Percentiles rank a stretch among this genome's conserved stretches.
Conservation (phyloP, 2,888 invertebrate genomes). For the Norana najaformis region DNA sequence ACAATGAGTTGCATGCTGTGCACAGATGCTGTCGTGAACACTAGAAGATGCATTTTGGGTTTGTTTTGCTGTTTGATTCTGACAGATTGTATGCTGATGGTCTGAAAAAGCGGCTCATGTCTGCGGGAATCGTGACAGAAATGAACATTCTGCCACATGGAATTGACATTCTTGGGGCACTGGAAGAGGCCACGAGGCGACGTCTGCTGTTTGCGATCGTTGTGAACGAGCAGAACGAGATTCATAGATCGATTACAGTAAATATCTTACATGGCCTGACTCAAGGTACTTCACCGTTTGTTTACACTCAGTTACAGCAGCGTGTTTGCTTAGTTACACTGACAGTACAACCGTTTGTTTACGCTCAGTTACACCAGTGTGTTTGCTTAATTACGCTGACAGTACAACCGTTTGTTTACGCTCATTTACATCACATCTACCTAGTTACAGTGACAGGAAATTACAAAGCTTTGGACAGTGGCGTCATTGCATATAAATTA, state of each 20-base stretch:
- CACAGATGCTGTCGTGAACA: too few species aligned
- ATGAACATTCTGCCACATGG: constrained; percentile 18
- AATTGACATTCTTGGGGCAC: constrained; percentile 39
- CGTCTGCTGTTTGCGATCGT: constrained; percentile 87
- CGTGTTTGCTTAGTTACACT: background rate
- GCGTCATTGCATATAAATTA: background rate
- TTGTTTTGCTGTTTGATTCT: background rate
- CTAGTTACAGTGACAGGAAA: background rate
- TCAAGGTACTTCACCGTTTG: constrained; percentile 69
- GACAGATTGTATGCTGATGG: background rate
- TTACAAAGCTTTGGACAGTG: background rate
- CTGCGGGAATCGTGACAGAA: background rate
- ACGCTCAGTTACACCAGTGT: background rate
- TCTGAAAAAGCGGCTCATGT: background rate
- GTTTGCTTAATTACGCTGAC: background rate
- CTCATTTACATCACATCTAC: background rate
- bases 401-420: background rate
- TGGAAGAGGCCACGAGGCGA: constrained; percentile 85
- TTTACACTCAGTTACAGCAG: background rate
- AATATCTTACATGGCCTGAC: constrained; percentile 83
- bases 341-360: background rate
- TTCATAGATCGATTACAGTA: constrained; percentile 81
- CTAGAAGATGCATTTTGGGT: too few species aligned
- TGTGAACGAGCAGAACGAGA: constrained; percentile 82
- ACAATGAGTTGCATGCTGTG: too few species aligned